Percentiles rank a stretch among this genome's conserved stretches.
These are phyloP conservation scores for Drosophila nebulosa DNA, from an alignment of 1,140 invertebrate genomes.

Conservation along the genomic window DNA sequence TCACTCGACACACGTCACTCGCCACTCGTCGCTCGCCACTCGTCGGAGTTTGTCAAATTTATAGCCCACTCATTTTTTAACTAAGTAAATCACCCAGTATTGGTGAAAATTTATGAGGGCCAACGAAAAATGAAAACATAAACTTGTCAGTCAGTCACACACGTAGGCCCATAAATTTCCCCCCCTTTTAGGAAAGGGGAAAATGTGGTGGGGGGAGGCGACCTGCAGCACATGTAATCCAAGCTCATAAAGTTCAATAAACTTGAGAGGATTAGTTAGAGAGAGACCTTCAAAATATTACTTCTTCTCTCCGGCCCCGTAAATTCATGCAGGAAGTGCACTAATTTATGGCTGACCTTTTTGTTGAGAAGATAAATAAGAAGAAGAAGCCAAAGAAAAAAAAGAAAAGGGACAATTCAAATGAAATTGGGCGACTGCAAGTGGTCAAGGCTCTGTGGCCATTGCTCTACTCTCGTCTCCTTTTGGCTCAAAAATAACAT, in stretches of 20 bases:
- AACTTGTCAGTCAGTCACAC: constrained; percentile 67
- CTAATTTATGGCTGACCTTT: constrained; percentile 60
- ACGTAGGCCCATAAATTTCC: constrained; percentile 66
- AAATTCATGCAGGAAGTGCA: constrained; percentile 54
- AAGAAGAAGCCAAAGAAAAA: constrained; percentile 29
- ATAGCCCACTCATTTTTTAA: constrained; percentile 55
- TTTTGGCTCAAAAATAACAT: neutral
- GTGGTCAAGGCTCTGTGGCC: constrained; percentile 54
- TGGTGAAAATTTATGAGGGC: constrained; percentile 45
- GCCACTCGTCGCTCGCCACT: constrained; percentile 3
- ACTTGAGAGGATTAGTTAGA: constrained; percentile 26
- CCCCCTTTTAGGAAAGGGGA: neutral
- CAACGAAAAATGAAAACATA: constrained; percentile 58
- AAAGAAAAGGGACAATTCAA: constrained; percentile 56
- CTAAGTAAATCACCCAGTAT: constrained; percentile 29
- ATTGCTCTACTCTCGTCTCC: constrained; percentile 29
- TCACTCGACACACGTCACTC: neutral
- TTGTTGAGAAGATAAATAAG: constrained; percentile 45
- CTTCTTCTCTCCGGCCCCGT: too few species aligned
- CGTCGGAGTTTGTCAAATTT: constrained; percentile 38
- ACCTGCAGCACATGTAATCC: constrained; percentile 41
- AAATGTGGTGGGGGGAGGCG: too few species aligned
- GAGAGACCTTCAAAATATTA: neutral
- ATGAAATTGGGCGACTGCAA: constrained; percentile 63
- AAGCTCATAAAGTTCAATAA: constrained; percentile 72